Conservation (phyloP, 2,888 invertebrate species). For the Apamea sordens region DNA sequence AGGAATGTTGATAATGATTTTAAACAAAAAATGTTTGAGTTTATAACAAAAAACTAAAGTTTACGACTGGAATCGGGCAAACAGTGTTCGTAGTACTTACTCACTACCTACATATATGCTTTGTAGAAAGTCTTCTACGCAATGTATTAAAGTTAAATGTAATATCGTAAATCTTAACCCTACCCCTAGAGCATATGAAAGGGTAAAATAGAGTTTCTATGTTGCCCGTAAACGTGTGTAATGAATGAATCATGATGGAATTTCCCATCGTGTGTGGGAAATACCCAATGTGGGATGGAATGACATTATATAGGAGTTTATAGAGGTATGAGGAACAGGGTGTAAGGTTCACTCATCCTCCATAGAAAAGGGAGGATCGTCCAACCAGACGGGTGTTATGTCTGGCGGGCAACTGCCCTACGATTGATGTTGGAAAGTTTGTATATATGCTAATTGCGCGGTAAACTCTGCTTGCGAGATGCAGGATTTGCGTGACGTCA, state of each 20-base stretch:
- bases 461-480: too few relatives aligned
- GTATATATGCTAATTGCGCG: too few relatives aligned
- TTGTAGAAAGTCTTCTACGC: neutral
- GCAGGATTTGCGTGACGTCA: too few relatives aligned
- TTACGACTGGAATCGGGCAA: too few relatives aligned
- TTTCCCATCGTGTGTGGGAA: constrained; percentile 24
- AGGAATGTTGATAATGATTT: neutral
- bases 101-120: too few relatives aligned
- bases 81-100: neutral
- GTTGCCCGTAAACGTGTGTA: constrained; percentile 17
- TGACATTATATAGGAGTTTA: neutral
- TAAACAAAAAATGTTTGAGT: too few relatives aligned
- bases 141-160: neutral
- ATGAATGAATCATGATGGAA: constrained; percentile 42
- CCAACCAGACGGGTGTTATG: too few relatives aligned
- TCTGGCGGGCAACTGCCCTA: too few relatives aligned
- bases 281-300: constrained; percentile 7
- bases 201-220: constrained; percentile 23
- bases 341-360: too few relatives aligned
- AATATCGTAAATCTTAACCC: constrained; percentile 19
- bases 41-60: neutral
- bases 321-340: too few relatives aligned
- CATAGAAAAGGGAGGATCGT: too few relatives aligned
- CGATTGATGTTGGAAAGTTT: too few relatives aligned
- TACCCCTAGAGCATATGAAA: constrained; percentile 14